Conservation (phyloP, 2,888 invertebrate species). For the Agriopis marginaria region DNA sequence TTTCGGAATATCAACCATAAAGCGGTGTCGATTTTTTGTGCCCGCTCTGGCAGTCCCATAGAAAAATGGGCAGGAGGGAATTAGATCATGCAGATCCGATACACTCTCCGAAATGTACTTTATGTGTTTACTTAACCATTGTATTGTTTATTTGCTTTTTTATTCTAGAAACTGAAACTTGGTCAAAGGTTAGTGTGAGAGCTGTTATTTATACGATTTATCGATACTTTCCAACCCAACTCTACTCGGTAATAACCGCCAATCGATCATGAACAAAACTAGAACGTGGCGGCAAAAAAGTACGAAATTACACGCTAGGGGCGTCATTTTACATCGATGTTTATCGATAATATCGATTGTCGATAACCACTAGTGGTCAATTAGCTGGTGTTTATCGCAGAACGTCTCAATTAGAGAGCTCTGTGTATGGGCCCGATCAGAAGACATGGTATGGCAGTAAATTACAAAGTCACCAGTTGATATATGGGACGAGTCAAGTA, state of each 20-base stretch:
- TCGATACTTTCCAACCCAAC: conserved; percentile 38
- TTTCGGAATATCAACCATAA: too few species aligned
- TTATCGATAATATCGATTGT: conserved; percentile 42
- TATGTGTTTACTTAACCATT: too few species aligned
- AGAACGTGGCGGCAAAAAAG: conserved; percentile 58
- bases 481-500: conserved; percentile 44
- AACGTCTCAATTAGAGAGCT: conserved; percentile 68
- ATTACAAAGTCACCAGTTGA: conserved; percentile 51
- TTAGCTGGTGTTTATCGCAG: conserved; percentile 64
- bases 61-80: too few species aligned
- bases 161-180: background rate
- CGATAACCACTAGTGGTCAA: conserved; percentile 54
- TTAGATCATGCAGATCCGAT: too few species aligned
- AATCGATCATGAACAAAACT: conserved; percentile 62
- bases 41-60: too few species aligned
- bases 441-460: conserved; percentile 43
- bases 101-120: too few species aligned
- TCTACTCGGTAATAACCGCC: conserved; percentile 36
- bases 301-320: conserved; percentile 64
- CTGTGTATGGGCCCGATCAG: conserved; percentile 42
- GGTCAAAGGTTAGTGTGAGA: conserved; percentile 10
- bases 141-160: background rate
- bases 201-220: conserved; percentile 26
- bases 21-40: too few species aligned
- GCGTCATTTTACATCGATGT: conserved; percentile 47